Evolutionary conservation across 2,113 vertebrate species (phyloP), one percentile per base, ranked within the genome.

Genomic region (Anguilla japonica): DNA sequence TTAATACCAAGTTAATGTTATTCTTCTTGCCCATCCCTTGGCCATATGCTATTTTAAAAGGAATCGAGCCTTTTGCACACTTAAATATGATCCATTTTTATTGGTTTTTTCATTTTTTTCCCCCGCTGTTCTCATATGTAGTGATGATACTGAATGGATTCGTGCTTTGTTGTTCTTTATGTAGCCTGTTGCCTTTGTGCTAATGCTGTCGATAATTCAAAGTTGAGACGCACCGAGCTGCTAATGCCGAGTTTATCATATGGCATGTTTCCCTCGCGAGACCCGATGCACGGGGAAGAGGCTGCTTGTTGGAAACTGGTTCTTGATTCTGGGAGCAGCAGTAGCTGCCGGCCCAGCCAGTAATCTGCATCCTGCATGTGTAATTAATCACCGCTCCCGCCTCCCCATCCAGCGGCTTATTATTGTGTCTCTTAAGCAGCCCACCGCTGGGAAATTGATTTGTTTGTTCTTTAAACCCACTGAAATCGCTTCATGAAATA

Each of bases 381-480:
- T 87, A 87, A 83, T 89, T 87, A 89, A 91, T 91, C 79, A 79
- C 79, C 82, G 81, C 84, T 82, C 53, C 82, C 22, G n/a, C 18
- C 50, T 39, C 18, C 82, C 39, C 43, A 22, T 90, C 84, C 89
- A 5, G 34, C 26, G 84, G 67, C 67, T 83, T 87, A 83, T 86
- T 84, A 86, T 87, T 88, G 87, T 90, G 90, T 90, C 87, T 91
- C 56, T 79, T 83, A 67, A 56, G 81, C 85, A 91, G 87, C 91
- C 86, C 87, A 87, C 79, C 43, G 83, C 81, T 88, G 83, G 82
- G 88, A 92, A 91, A 92, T 92, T 81, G 89, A 92, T 92, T 92
- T 91, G 87, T 89, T 91, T 89, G 87, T 89, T 43, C 40, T 39
- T 71, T 67, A 85, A 34, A 86, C 87, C 82, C 53, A 85, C 79